Evolutionary conservation across 2,888 invertebrate genomes (phyloP), one percentile per base, ranked within the genome.

Genomic region (Dichetophora obliterata): DNA sequence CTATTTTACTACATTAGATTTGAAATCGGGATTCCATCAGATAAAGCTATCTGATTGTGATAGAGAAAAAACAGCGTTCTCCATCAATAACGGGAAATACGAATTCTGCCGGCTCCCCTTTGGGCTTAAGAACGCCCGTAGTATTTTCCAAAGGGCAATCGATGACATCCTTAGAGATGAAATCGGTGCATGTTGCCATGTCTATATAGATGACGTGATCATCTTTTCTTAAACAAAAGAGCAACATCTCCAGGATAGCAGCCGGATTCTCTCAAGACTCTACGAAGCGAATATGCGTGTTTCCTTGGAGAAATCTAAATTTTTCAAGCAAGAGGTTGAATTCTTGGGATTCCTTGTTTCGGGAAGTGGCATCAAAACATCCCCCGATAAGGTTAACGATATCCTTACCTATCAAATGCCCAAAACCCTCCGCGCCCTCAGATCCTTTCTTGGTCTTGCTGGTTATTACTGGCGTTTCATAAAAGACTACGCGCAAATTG

Each of bases 261-360:
- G 74, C 0, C 75, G 75, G 14, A 77, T 77, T 57, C 77, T 77
- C 66, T 78, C 27, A 43, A 43, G 19, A n/a, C 8, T 11, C 5
- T 24, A 43, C 37, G 14, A 19, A 5, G 31, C 31, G 50, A 27
- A n/a, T n/a, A n/a, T n/a, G n/a, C n/a, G n/a, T n/a, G 16, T 61
- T 69, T 8, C 9, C 8, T 3, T 75, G 73, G 52, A 77, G 74
- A 37, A 73, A 74, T 1, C 57, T 75, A 22, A 75, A 72, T 65
- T 72, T 75, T 11, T 65, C 37, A 48, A 8, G 37, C 11, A 50
- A n/a, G n/a, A n/a, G 75, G 14, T 31, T 31, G 66, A 78, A 50
- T 80, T 78, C 48, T 54, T 76, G 6, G 79, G 72, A 8, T 79
- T 78, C 34, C 6, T 79, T 0, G 66, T 79, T 24, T 79, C 78